These are phyloP conservation scores for Brachypalpus laphriformis DNA, from an alignment of 2,888 invertebrate species.

Conservation along the genomic window DNA sequence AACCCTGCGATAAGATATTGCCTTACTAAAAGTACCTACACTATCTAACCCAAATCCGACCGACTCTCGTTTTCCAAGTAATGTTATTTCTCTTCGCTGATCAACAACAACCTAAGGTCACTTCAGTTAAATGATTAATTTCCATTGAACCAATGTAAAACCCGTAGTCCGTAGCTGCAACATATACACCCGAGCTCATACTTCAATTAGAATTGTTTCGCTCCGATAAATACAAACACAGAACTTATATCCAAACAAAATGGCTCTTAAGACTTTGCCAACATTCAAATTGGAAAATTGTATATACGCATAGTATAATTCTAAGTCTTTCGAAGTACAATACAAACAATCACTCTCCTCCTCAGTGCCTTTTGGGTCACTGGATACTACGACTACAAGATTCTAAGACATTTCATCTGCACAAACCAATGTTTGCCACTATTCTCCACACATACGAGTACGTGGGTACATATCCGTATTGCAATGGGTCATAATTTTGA, in stretches of 20 bases:
- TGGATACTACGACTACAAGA: not conserved
- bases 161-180: too few species aligned
- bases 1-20: too few species aligned
- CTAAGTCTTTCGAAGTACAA: not conserved
- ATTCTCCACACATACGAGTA: not conserved
- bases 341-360: not conserved
- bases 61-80: too few species aligned
- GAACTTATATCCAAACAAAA: not conserved
- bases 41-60: too few species aligned
- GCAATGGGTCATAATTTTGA: not conserved
- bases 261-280: not conserved
- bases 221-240: not conserved
- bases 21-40: too few species aligned
- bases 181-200: not conserved
- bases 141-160: too few species aligned
- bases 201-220: not conserved
- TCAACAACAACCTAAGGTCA: too few species aligned
- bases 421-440: slow-evolving; percentile 1
- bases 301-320: not conserved
- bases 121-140: too few species aligned
- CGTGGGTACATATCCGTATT: too few species aligned
- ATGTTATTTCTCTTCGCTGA: too few species aligned
- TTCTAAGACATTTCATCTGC: not conserved
- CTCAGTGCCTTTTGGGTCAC: not conserved
- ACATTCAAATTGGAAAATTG: not conserved